Evolutionary conservation across 2,113 vertebrate genomes (phyloP).

Genomic region (Aldabrachelys gigantea): DNA sequence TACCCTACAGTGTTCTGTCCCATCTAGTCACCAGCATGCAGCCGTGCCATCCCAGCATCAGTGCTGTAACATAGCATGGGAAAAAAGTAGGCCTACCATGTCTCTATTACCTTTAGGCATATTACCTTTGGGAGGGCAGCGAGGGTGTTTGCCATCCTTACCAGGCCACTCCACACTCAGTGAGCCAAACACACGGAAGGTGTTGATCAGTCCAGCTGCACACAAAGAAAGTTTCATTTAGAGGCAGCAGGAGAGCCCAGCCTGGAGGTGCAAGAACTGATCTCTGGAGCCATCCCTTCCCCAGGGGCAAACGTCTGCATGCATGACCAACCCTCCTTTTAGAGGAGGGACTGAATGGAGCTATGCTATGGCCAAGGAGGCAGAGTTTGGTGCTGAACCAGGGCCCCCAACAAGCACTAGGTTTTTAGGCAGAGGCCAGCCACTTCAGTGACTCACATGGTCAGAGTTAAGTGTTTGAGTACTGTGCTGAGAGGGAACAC

Average conservation of each 20-base stretch:
- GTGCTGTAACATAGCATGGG: constrained; percentile 76
- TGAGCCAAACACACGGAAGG: constrained; percentile 96
- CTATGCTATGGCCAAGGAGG: not conserved
- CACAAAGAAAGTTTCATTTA: not conserved
- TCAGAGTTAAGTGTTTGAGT: not conserved
- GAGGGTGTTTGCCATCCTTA: constrained; percentile 99
- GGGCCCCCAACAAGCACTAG: not conserved
- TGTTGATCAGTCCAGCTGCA: constrained; percentile 94
- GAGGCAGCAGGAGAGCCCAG: accelerated
- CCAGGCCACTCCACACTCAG: constrained; percentile 99
- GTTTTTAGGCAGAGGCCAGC: not conserved
- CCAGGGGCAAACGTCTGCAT: not conserved
- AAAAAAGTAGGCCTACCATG: constrained; percentile 89
- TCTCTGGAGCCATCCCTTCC: not conserved
- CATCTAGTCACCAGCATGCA: constrained; percentile 78
- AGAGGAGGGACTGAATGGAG: not conserved
- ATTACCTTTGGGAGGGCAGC: constrained; percentile 99
- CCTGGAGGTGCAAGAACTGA: too few species aligned
- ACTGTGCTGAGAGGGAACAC: too few species aligned
- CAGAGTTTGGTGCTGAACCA: not conserved
- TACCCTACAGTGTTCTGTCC: constrained; percentile 61
- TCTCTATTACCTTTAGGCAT: constrained; percentile 97
- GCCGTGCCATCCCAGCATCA: constrained; percentile 72
- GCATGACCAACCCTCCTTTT: not conserved
- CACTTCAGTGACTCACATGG: not conserved